phyloP scores from a whole-genome alignment of 2,797 vertebrate genomes.

The Synanceia verrucosa region DNA sequence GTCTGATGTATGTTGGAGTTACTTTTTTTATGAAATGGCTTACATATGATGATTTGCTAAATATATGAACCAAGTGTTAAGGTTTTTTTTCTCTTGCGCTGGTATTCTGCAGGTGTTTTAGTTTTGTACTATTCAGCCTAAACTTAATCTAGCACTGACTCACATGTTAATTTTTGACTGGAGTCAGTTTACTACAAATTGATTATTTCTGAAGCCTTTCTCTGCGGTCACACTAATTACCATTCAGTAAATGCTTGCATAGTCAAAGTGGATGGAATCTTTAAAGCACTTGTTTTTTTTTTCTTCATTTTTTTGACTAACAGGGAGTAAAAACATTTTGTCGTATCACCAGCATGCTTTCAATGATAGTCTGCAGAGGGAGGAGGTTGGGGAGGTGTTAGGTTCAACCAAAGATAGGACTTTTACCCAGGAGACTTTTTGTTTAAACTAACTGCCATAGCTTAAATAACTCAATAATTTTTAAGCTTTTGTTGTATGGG shows the following conservation, averaged over 20 bases:
- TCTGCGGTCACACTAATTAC: not conserved
- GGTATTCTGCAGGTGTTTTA: conserved; percentile 32
- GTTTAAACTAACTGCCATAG: too few species aligned
- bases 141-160: not conserved
- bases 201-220: not conserved
- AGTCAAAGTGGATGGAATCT: not conserved
- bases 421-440: too few species aligned
- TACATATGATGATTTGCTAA: conserved; percentile 3
- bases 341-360: too few species aligned
- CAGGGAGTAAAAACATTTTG: too few species aligned
- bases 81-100: conserved; percentile 1
- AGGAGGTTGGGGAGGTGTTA: too few species aligned
- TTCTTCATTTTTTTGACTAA: not conserved
- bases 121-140: not conserved
- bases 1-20: conserved; percentile 11
- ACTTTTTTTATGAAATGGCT: conserved; percentile 7
- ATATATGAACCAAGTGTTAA: conserved; percentile 9
- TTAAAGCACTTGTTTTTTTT: not conserved
- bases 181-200: not conserved
- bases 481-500: too few species aligned
- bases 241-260: not conserved
- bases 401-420: too few species aligned
- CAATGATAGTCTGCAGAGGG: too few species aligned
- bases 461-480: too few species aligned
- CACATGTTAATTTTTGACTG: not conserved